Evolutionary conservation across 2,113 vertebrate genomes (phyloP).

Genomic region (Psittacula cyanocephala): DNA sequence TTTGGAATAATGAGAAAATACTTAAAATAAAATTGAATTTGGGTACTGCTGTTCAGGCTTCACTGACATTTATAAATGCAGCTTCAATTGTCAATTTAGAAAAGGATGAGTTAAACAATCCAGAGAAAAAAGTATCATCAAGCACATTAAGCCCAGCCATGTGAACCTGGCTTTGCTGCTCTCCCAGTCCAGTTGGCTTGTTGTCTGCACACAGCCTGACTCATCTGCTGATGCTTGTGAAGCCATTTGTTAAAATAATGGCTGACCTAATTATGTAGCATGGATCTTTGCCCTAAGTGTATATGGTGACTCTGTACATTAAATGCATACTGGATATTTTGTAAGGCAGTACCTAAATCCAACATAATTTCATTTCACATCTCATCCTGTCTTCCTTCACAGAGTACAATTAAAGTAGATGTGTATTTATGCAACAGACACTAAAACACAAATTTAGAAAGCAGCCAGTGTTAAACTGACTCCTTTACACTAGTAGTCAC

Average conservation of each 20-base stretch:
- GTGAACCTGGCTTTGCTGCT: not conserved
- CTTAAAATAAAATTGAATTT: not conserved
- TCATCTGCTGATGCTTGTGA: not conserved
- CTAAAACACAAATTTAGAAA: not conserved
- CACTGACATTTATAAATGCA: not conserved
- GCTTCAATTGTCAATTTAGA: not conserved
- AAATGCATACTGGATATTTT: not conserved
- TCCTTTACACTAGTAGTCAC: not conserved
- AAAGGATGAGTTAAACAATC: not conserved
- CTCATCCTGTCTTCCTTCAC: not conserved
- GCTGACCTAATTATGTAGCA: not conserved
- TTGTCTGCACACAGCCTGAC: not conserved
- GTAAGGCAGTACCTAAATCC: not conserved
- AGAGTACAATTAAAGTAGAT: not conserved
- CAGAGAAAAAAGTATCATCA: not conserved
- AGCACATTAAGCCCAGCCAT: not conserved
- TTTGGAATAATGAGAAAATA: not conserved
- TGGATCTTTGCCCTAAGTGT: not conserved
- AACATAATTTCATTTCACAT: not conserved
- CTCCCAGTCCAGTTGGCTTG: not conserved
- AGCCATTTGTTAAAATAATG: not conserved
- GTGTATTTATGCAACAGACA: not conserved
- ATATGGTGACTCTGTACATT: not conserved
- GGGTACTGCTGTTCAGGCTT: not conserved
- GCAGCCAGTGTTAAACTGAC: not conserved